These are phyloP conservation scores for Lepilemur ruficaudatus DNA, from an alignment of 2,797 vertebrate genomes.

Conservation along the genomic window DNA sequence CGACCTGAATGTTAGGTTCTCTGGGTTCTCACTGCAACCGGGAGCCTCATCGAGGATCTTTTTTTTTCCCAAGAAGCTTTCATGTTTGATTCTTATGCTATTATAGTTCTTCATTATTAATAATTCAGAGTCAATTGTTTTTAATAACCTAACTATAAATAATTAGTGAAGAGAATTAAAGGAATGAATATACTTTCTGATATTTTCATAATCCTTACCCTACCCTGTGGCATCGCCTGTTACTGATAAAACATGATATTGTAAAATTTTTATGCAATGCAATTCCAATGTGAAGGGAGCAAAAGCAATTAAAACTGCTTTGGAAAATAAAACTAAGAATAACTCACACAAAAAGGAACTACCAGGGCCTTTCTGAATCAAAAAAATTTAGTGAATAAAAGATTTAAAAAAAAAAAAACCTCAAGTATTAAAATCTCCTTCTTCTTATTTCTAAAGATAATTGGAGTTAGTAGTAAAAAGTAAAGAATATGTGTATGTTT, in stretches of 20 bases:
- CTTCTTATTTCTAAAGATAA: not conserved
- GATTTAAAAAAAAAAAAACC: not conserved
- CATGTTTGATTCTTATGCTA: conserved; percentile 23
- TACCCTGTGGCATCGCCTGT: conserved; percentile 33
- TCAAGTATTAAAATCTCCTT: not conserved
- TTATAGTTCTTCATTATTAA: conserved; percentile 63
- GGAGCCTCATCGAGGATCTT: not conserved
- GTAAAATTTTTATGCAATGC: conserved; percentile 53
- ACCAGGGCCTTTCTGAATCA: not conserved
- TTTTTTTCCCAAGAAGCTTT: conserved; percentile 33
- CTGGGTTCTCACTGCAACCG: not conserved
- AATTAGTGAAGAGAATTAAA: conserved; percentile 72
- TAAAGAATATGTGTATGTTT: not conserved
- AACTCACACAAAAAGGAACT: not conserved
- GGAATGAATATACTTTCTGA: not conserved
- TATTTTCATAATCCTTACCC: conserved; percentile 34
- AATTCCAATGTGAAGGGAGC: not conserved
- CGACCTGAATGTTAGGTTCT: not conserved
- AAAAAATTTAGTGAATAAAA: not conserved
- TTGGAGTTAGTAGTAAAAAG: not conserved
- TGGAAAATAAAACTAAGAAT: not conserved
- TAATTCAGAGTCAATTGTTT: conserved; percentile 75
- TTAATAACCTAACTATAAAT: conserved; percentile 77
- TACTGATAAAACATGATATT: conserved; percentile 32
- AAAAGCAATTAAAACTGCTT: conserved; percentile 20